Conservation (phyloP, 1,140 invertebrate species). For the Diachasmimorpha longicaudata region DNA sequence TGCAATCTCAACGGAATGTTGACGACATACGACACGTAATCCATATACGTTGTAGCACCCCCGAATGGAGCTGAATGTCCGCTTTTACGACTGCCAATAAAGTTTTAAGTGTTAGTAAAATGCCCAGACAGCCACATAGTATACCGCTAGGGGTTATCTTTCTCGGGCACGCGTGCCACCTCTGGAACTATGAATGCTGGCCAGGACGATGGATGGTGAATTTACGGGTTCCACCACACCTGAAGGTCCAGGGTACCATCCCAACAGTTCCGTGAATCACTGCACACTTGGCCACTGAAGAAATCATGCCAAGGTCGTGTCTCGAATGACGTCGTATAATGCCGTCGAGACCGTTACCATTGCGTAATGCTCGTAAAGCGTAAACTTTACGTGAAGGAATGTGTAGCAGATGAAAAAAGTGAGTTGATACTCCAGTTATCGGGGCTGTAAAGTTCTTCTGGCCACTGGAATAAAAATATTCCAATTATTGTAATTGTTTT, state of each 20-base stretch:
- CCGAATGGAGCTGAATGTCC: constrained; percentile 60
- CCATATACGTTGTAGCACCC: constrained; percentile 30
- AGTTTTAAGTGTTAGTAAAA: constrained; percentile 64
- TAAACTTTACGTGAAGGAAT: background rate
- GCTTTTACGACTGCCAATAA: constrained; percentile 62
- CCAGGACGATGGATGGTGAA: constrained; percentile 15
- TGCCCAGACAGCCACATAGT: constrained; percentile 30
- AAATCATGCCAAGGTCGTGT: constrained; percentile 58
- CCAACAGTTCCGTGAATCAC: constrained; percentile 17
- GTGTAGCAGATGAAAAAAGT: background rate
- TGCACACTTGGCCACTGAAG: constrained; percentile 13
- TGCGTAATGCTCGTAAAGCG: constrained; percentile 54
- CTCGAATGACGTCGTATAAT: constrained; percentile 11
- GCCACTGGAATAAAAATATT: too few species aligned
- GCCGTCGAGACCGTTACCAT: constrained; percentile 27
- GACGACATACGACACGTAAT: constrained; percentile 29
- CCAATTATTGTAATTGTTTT: too few species aligned
- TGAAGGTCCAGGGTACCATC: constrained; percentile 27
- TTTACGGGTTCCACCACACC: constrained; percentile 34
- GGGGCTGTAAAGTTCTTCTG: too few species aligned
- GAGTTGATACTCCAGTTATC: background rate
- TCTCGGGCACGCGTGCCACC: constrained; percentile 17
- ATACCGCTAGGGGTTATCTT: constrained; percentile 10
- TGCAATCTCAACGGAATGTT: background rate
- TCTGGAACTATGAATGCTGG: constrained; percentile 11